Base-by-base conservation (phyloP, 2,113 vertebrate species). In the Oreotrochilus melanogaster region DNA sequence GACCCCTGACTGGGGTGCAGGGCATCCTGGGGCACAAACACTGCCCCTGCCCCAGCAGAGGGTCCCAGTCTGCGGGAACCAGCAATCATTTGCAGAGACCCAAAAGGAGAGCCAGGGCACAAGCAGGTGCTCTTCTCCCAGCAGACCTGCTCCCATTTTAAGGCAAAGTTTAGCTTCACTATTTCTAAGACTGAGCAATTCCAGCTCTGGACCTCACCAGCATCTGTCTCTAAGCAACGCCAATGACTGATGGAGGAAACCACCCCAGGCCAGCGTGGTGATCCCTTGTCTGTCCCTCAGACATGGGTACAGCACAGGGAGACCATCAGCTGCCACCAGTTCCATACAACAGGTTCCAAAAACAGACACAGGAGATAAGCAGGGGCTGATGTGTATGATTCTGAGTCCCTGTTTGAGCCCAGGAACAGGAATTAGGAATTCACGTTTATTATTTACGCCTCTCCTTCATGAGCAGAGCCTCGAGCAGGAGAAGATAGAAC, bases 381-480 rank as follows among this genome's bases (percentile, higher is more conserved):
- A 18, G 5, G 37, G 45, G 53, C 27, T 22, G 66, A 37, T 4
- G 18, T 17, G 33, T 66, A 39, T 39, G 71, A 24, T 5, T 5
- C 57, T 0, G 7, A 45, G 47, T 42, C 58, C 47, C 62, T 1
- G 0, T 19, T 21, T 1, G 2, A 78, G 31, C 66, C 35, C 53
- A 4, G 18, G 27, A 81, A 37, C 18, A 17, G 35, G 51, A 67
- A 75, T 56, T 3, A 48, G 17, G 50, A 39, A 28, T 30, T 23
- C 23, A 0, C 4, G 3, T 25, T 85, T 16, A 47, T 67, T 31
- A 31, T 30, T 88, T 31, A 62, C 33, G 0, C 0, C 27, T 57
- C 19, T n/a, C 27, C 51, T 39, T 16, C 9, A 9, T 0, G 0
- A 87, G 33, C 5, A 4, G 54, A 85, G 42, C 56, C 0, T 0